Conservation (phyloP, 2,113 vertebrate genomes). For the Oostethus manadensis region DNA sequence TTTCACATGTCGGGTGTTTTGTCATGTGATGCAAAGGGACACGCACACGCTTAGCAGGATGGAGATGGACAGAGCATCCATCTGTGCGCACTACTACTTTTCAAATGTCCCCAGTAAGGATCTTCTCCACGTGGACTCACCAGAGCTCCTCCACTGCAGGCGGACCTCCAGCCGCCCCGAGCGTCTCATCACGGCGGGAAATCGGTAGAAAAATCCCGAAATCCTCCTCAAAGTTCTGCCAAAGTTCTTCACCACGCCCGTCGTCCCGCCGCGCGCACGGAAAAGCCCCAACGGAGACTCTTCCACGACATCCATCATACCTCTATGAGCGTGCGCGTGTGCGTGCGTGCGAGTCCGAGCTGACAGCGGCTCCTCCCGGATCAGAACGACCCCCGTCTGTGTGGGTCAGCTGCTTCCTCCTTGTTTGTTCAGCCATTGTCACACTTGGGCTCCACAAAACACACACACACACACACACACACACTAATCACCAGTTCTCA, state of each 20-base stretch:
- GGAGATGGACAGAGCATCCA: too few species aligned
- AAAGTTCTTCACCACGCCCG: slow-evolving; percentile 61
- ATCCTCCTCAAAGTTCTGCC: slow-evolving; percentile 56
- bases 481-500: slow-evolving; percentile 1
- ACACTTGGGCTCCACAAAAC: slow-evolving; percentile 52
- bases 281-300: neutral
- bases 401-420: slow-evolving; percentile 45
- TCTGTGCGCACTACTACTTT: too few species aligned
- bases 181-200: slow-evolving; percentile 57
- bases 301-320: slow-evolving; percentile 4
- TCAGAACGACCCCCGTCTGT: neutral
- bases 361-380: neutral
- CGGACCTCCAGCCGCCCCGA: slow-evolving; percentile 58
- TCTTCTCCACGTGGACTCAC: slow-evolving; percentile 46
- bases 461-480: slow-evolving; percentile 28
- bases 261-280: slow-evolving; percentile 25
- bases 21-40: too few species aligned
- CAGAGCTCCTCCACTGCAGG: slow-evolving; percentile 59
- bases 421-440: slow-evolving; percentile 58
- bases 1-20: too few species aligned
- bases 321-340: slow-evolving; percentile 16
- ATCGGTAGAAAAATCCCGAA: slow-evolving; percentile 54
- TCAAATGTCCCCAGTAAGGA: too few species aligned
- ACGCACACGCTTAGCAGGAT: too few species aligned
- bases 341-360: slow-evolving; percentile 5